Conservation (phyloP, 2,888 invertebrate species). For the Drosophila mettleri region DNA sequence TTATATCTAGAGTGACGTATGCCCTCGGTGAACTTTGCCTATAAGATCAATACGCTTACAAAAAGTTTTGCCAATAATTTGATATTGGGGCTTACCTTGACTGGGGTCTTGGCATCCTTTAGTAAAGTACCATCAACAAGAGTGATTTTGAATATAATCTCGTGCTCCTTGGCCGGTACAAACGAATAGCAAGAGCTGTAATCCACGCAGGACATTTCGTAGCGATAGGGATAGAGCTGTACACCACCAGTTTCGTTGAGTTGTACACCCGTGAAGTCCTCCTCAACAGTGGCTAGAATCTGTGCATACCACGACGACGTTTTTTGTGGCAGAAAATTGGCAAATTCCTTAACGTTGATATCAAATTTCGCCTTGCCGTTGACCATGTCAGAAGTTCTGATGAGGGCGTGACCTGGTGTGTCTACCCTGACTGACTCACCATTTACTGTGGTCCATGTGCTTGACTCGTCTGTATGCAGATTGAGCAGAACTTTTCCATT, state of each 20-base stretch:
- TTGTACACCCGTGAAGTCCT: slow-evolving; percentile 92
- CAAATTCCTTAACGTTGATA: slow-evolving; percentile 76
- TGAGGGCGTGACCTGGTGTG: slow-evolving; percentile 58
- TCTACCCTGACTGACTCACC: slow-evolving; percentile 28
- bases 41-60: not conserved
- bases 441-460: slow-evolving; percentile 32
- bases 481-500: slow-evolving; percentile 94
- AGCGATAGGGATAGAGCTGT: slow-evolving; percentile 91
- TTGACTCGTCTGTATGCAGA: slow-evolving; percentile 88
- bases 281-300: slow-evolving; percentile 95
- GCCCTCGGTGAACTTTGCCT: slow-evolving; percentile 70
- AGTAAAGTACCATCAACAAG: slow-evolving; percentile 90
- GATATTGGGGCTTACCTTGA: slow-evolving; percentile 80
- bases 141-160: slow-evolving; percentile 90
- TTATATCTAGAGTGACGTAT: slow-evolving; percentile 48
- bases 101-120: slow-evolving; percentile 86
- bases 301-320: slow-evolving; percentile 51
- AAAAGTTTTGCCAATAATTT: too few relatives aligned
- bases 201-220: slow-evolving; percentile 89
- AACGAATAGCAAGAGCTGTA: slow-evolving; percentile 92
- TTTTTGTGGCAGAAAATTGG: slow-evolving; percentile 55
- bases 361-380: slow-evolving; percentile 82
- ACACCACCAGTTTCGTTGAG: slow-evolving; percentile 92
- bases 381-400: slow-evolving; percentile 76
- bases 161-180: slow-evolving; percentile 94